Conservation (phyloP, 2,888 invertebrate genomes). For the Microdon myrmicae region DNA sequence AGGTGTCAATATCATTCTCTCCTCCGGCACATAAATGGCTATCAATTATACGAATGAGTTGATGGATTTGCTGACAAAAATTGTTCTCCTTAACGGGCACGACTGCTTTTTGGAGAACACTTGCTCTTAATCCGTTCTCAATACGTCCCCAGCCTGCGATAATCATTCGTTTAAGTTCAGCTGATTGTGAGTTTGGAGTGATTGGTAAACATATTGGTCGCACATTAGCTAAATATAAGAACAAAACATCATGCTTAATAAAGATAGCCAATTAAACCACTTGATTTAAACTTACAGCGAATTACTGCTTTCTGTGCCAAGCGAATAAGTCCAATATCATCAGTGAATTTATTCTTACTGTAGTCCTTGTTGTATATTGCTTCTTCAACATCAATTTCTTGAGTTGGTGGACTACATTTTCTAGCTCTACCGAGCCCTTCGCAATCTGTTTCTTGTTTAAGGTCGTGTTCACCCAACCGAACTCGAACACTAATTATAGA, state of each 20-base stretch:
- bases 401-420: constrained; percentile 64
- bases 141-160: constrained; percentile 62
- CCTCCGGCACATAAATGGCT: constrained; percentile 71
- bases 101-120: constrained; percentile 55
- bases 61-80: constrained; percentile 55
- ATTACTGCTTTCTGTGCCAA: constrained; percentile 57
- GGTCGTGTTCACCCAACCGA: constrained; percentile 66
- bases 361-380: constrained; percentile 70
- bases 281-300: constrained; percentile 37
- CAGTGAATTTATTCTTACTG: constrained; percentile 58
- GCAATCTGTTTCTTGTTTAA: constrained; percentile 60
- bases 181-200: constrained; percentile 43
- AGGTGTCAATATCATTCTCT: constrained; percentile 22
- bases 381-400: constrained; percentile 61
- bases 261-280: too few species aligned
- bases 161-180: constrained; percentile 45
- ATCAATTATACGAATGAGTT: constrained; percentile 59
- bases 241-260: too few species aligned
- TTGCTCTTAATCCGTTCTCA: constrained; percentile 52
- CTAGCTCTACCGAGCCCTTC: constrained; percentile 35
- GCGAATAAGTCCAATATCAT: constrained; percentile 74
- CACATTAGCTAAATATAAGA: constrained; percentile 55
- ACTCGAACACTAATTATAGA: too few species aligned
- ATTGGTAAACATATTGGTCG: constrained; percentile 60
- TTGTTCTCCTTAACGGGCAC: constrained; percentile 44